Conservation (phyloP, 2,888 invertebrate species). For the Calephelis perditalis region DNA sequence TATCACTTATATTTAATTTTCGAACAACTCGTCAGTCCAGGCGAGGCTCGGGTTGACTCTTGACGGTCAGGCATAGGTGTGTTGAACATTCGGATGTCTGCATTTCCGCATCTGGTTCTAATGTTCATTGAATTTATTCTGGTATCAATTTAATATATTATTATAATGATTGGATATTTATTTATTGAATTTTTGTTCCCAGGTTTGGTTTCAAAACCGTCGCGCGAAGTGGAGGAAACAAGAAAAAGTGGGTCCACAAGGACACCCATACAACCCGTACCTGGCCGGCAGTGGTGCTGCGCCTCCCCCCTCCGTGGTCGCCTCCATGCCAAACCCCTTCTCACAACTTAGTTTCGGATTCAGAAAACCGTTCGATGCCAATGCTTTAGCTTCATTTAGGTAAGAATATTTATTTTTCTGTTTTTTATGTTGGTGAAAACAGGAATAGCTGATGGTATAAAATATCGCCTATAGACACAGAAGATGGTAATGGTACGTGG, state of each 20-base stretch:
- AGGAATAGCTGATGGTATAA: too few species aligned
- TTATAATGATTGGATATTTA: neutral
- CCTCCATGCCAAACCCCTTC: conserved; percentile 90
- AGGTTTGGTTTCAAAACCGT: conserved; percentile 97
- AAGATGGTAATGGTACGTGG: too few species aligned
- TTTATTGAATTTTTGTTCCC: conserved; percentile 42
- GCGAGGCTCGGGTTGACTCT: too few species aligned
- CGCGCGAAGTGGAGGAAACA: conserved; percentile 96
- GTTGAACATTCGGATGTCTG: too few species aligned
- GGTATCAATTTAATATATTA: too few species aligned
- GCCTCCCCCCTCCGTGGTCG: conserved; percentile 83
- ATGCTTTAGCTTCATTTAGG: conserved; percentile 84
- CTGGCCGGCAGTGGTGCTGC: conserved; percentile 79
- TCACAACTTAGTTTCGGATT: conserved; percentile 86
- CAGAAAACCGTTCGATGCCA: conserved; percentile 84
- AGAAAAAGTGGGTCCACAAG: conserved; percentile 94
- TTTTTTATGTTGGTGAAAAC: neutral
- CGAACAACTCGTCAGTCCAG: too few species aligned
- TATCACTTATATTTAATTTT: too few species aligned
- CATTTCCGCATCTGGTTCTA: too few species aligned
- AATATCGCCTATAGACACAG: too few species aligned
- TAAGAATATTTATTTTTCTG: conserved; percentile 45
- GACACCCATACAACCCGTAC: conserved; percentile 93
- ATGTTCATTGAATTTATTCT: too few species aligned
- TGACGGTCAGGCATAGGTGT: too few species aligned